Evolutionary conservation across 2,888 invertebrate genomes (phyloP), one percentile per base, ranked within the genome.

Genomic region (Tupiocoris notatus): DNA sequence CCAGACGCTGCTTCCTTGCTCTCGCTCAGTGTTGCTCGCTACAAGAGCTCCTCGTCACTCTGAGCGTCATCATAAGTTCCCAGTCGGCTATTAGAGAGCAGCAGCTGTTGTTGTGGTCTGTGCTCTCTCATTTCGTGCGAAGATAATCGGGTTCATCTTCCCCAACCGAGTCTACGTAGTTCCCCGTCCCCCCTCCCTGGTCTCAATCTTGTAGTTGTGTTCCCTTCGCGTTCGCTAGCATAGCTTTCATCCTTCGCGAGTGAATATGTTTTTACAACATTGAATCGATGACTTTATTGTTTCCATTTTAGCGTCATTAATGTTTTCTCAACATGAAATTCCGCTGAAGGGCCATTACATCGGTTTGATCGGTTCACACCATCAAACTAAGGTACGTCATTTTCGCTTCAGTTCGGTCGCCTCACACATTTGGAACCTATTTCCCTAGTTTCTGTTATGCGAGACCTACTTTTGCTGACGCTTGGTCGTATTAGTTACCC

Each of bases 361-460:
- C 61, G 63, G 73, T 73, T 73, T 73, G 73, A 73, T 73, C 62
- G 73, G 73, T 62, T 73, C 73, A 62, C 73, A 54, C 73, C 73
- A 62, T 61, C 73, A 62, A 73, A 73, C 73, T 25, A 63, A 73
- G 73, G 73, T 73, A 22, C 61, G 73, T 23, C 17, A n/a, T 67
- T 57, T 63, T 21, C 63, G 63, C 17, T 21, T 65, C 65, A 25
- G 21, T 65, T 65, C 17, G 21, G 20, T 17, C 21, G 21, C 25
- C 70, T 58, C 61, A 7, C 39, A 39, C 39, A 39, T 12, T 39
- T 12, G 39, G 39, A 39, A 63, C 73, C 73, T 63, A 73, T 73
- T 73, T 73, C 73, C 73, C 73, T 73, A 73, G 73, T 73, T 73
- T 73, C 39, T 63, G 62, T 39, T 54, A 22, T 57, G 39, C 39